These are phyloP conservation scores for Epistrophe grossulariae DNA, from an alignment of 2,888 invertebrate species.

Conservation along the genomic window DNA sequence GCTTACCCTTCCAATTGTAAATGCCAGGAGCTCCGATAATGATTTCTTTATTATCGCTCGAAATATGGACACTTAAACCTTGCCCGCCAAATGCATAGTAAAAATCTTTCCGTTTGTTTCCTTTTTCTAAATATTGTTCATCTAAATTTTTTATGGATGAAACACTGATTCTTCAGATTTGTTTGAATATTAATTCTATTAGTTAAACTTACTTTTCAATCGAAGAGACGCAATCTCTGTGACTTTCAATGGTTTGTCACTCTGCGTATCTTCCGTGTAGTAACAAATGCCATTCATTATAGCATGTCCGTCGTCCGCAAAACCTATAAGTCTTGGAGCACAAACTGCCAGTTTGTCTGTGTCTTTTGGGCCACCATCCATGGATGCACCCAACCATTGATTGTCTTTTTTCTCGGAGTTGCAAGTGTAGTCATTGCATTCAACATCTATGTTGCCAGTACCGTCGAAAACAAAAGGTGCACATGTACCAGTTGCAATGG, in stretches of 20 bases:
- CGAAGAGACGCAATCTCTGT: constrained; percentile 82
- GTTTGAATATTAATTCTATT: background rate
- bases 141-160: background rate
- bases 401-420: constrained; percentile 83
- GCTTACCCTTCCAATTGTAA: constrained; percentile 80
- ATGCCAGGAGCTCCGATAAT: constrained; percentile 83
- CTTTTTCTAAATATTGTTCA: constrained; percentile 78
- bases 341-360: constrained; percentile 84
- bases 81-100: constrained; percentile 82
- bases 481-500: constrained; percentile 80
- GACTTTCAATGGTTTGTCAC: constrained; percentile 79
- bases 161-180: background rate
- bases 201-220: constrained; percentile 75
- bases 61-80: constrained; percentile 83
- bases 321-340: constrained; percentile 81
- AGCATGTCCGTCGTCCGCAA: too few species aligned
- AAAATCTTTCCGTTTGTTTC: constrained; percentile 78
- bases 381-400: constrained; percentile 85
- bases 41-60: constrained; percentile 82
- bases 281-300: constrained; percentile 84
- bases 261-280: constrained; percentile 81
- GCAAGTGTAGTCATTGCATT: constrained; percentile 79
- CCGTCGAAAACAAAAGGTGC: constrained; percentile 82
- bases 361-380: constrained; percentile 83
- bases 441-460: constrained; percentile 80